Conservation (phyloP, 2,797 vertebrate genomes). For the Chelon labrosus region DNA sequence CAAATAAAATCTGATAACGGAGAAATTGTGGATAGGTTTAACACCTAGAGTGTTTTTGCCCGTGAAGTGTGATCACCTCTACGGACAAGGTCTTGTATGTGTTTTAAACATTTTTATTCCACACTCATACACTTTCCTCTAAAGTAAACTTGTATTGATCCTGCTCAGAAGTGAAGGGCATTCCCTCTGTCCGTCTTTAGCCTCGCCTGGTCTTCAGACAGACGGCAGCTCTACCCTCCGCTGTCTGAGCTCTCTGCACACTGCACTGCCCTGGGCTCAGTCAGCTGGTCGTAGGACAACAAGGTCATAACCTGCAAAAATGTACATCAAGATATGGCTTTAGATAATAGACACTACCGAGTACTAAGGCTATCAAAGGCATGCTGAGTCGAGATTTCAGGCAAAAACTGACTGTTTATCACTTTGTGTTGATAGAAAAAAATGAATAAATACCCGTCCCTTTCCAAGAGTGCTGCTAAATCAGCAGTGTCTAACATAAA, state of each 20-base stretch:
- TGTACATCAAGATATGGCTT: conserved; percentile 32
- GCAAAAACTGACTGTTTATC: conserved; percentile 26
- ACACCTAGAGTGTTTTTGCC: conserved; percentile 28
- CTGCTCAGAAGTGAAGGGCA: conserved; percentile 52
- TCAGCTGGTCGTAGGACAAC: conserved; percentile 85
- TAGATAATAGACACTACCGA: conserved; percentile 35
- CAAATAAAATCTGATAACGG: conserved; percentile 25
- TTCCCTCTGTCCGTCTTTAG: conserved; percentile 31
- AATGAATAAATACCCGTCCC: neutral
- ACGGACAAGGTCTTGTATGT: conserved; percentile 32
- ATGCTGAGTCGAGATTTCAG: conserved; percentile 57
- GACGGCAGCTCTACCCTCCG: conserved; percentile 67
- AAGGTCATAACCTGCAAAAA: conserved; percentile 85
- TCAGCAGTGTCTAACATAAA: no score
- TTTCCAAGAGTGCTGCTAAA: no score
- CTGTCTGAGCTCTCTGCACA: conserved; percentile 77
- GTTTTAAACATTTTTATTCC: conserved; percentile 46
- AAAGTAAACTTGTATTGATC: conserved; percentile 48
- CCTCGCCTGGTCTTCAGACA: conserved; percentile 17
- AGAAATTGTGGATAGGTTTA: conserved; percentile 27
- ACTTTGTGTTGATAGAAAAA: neutral
- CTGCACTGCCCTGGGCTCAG: conserved; percentile 78
- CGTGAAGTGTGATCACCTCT: conserved; percentile 31
- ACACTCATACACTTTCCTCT: conserved; percentile 25
- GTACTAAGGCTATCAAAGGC: conserved; percentile 45